Percentiles rank a stretch among this genome's conserved stretches.
Evolutionary conservation across 2,797 vertebrate genomes (phyloP).

Genomic region (Hydrolagus colliei): DNA sequence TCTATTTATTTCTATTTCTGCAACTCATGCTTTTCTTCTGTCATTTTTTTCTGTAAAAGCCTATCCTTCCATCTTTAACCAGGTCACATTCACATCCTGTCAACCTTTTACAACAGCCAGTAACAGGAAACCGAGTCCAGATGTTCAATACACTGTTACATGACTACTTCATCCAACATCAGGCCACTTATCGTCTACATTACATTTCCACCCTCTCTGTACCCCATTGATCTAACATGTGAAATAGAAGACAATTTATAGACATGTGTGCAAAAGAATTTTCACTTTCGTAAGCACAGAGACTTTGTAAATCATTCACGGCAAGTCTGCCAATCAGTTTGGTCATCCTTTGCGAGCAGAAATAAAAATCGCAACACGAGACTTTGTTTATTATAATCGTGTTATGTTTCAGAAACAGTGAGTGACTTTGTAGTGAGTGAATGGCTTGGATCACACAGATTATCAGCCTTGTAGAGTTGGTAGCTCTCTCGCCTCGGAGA

Average conservation of each 20-base stretch:
- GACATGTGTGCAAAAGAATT: background rate
- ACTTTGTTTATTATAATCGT: no score
- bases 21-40: background rate
- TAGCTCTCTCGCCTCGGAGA: no score
- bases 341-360: background rate
- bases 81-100: background rate
- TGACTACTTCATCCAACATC: conserved; percentile 23
- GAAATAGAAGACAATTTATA: conserved; percentile 8
- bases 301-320: background rate
- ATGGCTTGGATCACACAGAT: no score
- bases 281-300: no score
- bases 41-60: conserved; percentile 1
- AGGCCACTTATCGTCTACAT: background rate
- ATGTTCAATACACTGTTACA: conserved; percentile 20
- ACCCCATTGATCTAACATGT: background rate
- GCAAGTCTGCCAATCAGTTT: background rate
- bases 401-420: no score
- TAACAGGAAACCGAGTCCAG: conserved; percentile 10
- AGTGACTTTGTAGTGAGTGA: no score
- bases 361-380: background rate
- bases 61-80: background rate
- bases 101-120: background rate
- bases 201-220: background rate
- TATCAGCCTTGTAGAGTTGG: no score
- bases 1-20: background rate